Evolutionary conservation across 2,888 invertebrate species (phyloP), one percentile per base, ranked within the genome.

Genomic region (Lasioglossum lativentre): DNA sequence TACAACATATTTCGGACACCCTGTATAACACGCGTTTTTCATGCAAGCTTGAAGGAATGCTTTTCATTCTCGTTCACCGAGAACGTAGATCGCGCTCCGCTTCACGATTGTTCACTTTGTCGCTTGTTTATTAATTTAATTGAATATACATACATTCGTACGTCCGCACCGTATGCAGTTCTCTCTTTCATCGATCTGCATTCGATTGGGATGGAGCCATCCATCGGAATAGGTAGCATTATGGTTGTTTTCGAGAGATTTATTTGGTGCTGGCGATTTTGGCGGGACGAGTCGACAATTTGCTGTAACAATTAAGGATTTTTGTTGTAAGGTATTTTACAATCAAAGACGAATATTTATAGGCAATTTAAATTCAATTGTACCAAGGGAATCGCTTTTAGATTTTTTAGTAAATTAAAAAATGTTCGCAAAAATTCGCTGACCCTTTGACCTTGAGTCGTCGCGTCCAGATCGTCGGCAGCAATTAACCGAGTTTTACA

Each of bases 1-100:
- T 45, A 16, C 19, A 1, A 5, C 19, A 2, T 23, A 23, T 23
- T 8, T 23, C 6, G 8, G 47, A 52, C 47, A 8, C 23, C 2
- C 23, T 52, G 47, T 52, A 19, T 45, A 16, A 63, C 5, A 63
- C 75, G 77, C 72, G 78, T 77, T 78, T 77, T 78, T 80, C 83
- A 80, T 76, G 68, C 83, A 86, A 47, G 23, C 84, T 87, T 87
- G 52, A 75, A 84, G 68, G 66, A 79, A 78, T 87, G 87, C 87
- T 87, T 86, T 42, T 56, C n/a, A 56, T 70, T 40, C 68, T 68
- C 59, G 56, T 63, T 14, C 70, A 38, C 72, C 34, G 63, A 38
- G 45, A 77, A 45, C 42, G 74, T 83, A 84, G 84, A 80, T 68
- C 84, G 87, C 66, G 83, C 87, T 80, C 82, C 68, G 79, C 82